These are phyloP conservation scores for Drosophila erecta DNA, from an alignment of 1,140 invertebrate species.

Conservation along the genomic window DNA sequence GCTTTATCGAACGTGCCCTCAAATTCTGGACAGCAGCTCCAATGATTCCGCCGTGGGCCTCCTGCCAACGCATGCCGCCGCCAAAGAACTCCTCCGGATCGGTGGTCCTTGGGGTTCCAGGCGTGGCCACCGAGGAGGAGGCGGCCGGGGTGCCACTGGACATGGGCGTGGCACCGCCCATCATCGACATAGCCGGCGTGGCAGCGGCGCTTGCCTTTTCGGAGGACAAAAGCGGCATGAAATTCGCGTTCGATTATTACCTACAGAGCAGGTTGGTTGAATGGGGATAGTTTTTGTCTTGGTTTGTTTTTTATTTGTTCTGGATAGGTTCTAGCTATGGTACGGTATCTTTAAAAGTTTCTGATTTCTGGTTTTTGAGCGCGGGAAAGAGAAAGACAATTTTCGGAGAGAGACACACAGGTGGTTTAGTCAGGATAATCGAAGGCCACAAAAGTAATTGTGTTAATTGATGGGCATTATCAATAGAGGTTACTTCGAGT, in stretches of 20 bases:
- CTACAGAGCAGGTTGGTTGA: slow-evolving; percentile 65
- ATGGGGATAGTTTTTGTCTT: slow-evolving; percentile 41
- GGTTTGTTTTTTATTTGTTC: slow-evolving; percentile 3
- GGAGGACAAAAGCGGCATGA: slow-evolving; percentile 82
- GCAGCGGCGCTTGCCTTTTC: slow-evolving; percentile 74
- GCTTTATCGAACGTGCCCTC: slow-evolving; percentile 75
- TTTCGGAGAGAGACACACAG: slow-evolving; percentile 47
- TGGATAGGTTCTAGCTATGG: slow-evolving; percentile 50
- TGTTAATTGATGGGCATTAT: slow-evolving; percentile 36
- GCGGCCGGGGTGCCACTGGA: slow-evolving; percentile 24
- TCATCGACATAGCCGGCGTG: slow-evolving; percentile 57
- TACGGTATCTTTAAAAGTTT: slow-evolving; percentile 33
- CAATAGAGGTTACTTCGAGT: slow-evolving; percentile 3
- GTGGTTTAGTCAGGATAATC: slow-evolving; percentile 45
- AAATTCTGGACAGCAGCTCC: slow-evolving; percentile 76
- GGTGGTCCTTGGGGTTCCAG: slow-evolving; percentile 37
- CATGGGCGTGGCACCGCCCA: slow-evolving; percentile 59
- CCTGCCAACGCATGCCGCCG: slow-evolving; percentile 74
- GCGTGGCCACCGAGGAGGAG: slow-evolving; percentile 43
- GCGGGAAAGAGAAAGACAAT: slow-evolving; percentile 52
- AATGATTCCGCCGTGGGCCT: slow-evolving; percentile 79
- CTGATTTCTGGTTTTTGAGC: slow-evolving; percentile 23
- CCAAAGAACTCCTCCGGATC: slow-evolving; percentile 54
- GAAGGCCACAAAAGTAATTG: slow-evolving; percentile 32
- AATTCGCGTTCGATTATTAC: slow-evolving; percentile 84